Evolutionary conservation across 1,140 invertebrate species (phyloP), one percentile per base, ranked within the genome.

Genomic region (Plectus sambesii): DNA sequence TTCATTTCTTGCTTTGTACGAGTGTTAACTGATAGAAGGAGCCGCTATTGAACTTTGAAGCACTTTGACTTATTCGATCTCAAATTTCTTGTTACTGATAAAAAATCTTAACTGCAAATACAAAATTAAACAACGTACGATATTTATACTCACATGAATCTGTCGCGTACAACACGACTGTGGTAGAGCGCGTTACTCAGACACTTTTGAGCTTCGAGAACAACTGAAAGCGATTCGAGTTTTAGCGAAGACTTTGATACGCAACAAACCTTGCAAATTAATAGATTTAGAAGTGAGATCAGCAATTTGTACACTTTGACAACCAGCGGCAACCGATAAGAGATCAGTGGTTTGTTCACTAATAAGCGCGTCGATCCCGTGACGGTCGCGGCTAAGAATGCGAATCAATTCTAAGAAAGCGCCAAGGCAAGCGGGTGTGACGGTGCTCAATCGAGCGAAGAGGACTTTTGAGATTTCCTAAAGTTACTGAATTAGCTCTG

Each of bases 131-230:
- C 15, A 51, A n/a, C n/a, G n/a, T 22, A 33, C 17, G 25, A 17
- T 52, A 37, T 9, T 41, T 43, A 38, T 42, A 56, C 61, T 53
- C 23, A 61, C 61, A 46, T 43, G 30, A 63, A 63, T n/a, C 30
- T 8, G 27, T 43, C 27, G 33, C 59, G 25, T 22, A 50, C 57
- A 5, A 22, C 22, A 6, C 23, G 9, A 24, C 56, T 57, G 27
- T 68, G 54, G 49, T 48, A 66, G 4, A 68, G 42, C 5, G 55
- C 47, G 50, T 66, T 66, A 25, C 61, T 42, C 3, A 66, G 46
- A 46, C 58, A 64, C 40, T 63, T 63, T 12, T 53, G 41, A 5
- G 61, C 63, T 52, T 66, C 63, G 27, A 66, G 35, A 29, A 55
- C 15, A 35, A 56, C 63, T 66, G 33, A 65, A 66, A n/a, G n/a